phyloP scores from a whole-genome alignment of 2,797 vertebrate species.

The Scolopax rusticola region DNA sequence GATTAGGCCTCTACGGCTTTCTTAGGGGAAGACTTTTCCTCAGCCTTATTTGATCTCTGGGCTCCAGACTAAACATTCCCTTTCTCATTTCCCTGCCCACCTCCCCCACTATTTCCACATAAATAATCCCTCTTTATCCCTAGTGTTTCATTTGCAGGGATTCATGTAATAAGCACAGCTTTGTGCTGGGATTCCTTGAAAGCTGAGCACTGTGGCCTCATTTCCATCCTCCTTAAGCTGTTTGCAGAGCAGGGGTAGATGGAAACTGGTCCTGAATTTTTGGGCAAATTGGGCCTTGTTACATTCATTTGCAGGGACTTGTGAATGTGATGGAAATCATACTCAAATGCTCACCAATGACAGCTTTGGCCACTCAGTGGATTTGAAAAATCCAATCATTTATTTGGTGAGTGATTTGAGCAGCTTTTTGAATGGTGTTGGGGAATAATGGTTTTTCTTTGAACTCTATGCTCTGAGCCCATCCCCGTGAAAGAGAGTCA shows the following conservation, averaged over 20 bases:
- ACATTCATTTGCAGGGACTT: neutral
- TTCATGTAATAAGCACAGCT: constrained; percentile 34
- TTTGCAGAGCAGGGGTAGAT: neutral
- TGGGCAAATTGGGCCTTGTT: neutral
- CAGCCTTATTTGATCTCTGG: constrained; percentile 16
- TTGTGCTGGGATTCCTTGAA: constrained; percentile 48
- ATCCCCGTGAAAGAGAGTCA: neutral
- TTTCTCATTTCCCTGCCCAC: constrained; percentile 49
- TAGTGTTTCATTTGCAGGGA: constrained; percentile 35
- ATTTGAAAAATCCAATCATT: neutral
- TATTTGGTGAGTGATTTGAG: neutral
- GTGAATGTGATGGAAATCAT: neutral
- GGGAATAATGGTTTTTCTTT: neutral
- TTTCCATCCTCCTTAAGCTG: constrained; percentile 16
- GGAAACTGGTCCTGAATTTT: neutral
- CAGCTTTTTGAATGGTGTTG: neutral
- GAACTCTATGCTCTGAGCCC: neutral
- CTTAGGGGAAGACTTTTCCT: neutral
- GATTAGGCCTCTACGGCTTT: constrained; percentile 30
- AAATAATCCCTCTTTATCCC: constrained; percentile 50
- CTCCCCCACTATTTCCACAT: neutral
- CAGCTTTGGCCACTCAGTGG: neutral
- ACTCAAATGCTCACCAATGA: neutral
- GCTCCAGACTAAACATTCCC: constrained; percentile 29
- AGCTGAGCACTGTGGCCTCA: neutral